A percentile compares a stretch with the other conserved stretches of the same genome.
Evolutionary conservation across 2,113 vertebrate genomes (phyloP).

Genomic region (Salvator merianae): DNA sequence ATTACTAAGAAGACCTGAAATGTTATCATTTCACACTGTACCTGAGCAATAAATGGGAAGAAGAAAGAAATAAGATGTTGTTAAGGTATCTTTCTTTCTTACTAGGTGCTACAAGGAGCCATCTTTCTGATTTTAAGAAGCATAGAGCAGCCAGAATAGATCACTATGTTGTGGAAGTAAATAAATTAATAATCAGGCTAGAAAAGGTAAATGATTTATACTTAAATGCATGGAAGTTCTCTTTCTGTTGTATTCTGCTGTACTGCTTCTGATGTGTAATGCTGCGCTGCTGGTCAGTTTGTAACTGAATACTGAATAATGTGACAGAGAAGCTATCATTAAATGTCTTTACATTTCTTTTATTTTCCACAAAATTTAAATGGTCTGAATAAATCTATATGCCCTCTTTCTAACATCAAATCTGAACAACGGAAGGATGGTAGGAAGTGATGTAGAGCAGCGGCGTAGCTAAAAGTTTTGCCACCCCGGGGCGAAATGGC

Average conservation of each 20-base stretch:
- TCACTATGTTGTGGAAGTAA: slow-evolving; percentile 97
- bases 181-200: slow-evolving; percentile 96
- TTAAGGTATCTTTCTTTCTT: neutral
- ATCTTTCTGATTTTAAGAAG: slow-evolving; percentile 92
- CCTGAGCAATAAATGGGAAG: neutral
- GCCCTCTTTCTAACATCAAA: neutral
- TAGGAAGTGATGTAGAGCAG: too few relatives aligned
- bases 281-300: neutral
- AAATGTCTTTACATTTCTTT: too few relatives aligned
- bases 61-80: slow-evolving; percentile 15
- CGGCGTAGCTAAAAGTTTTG: too few relatives aligned
- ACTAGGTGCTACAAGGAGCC: slow-evolving; percentile 86
- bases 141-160: slow-evolving; percentile 95
- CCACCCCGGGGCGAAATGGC: too few relatives aligned
- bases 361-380: too few relatives aligned
- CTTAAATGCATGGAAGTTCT: slow-evolving; percentile 2
- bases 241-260: neutral
- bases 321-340: too few relatives aligned
- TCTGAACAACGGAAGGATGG: neutral
- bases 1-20: neutral
- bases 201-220: slow-evolving; percentile 85
- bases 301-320: neutral
- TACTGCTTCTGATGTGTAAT: neutral
- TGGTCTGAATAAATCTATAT: neutral
- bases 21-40: too few relatives aligned